Base-by-base conservation (phyloP, 1,140 invertebrate species). In the Steinernema khuongi region DNA sequence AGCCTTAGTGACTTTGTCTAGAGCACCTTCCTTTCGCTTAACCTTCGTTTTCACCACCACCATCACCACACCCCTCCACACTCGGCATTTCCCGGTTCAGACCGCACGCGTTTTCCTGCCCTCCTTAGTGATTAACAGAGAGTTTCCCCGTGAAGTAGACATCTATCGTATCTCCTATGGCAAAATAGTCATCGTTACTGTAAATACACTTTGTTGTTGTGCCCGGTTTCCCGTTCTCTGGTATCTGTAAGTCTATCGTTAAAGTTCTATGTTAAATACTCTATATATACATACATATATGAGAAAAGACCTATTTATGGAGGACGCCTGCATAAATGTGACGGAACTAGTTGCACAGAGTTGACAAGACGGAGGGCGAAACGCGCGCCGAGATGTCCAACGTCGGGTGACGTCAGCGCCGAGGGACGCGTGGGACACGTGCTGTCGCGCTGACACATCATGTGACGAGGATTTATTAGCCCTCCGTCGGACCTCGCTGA, bases 201-300 rank as follows among this genome's bases (percentile, higher is more conserved):
- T 60, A 60, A 60, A 60, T 60, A 60, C 19, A 60, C 50, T 60
- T 41, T 60, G 50, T 60, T 60, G 50, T 60, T 60, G 50, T 60
- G 50, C 50, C 50, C 50, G 50, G 50, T 60, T 41, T 60, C 50
- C n/a, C 22, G 22, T 60, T 60, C 22, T 60, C 50, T 60, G 50
- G 50, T 60, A 60, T 14, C 26, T 60, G 2, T 60, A 60, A 60
- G 19, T 60, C 50, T 60, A 60, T 60, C 50, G 50, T 7, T 60
- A 60, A 60, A 60, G 11, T 60, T 60, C 50, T 60, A 60, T 60
- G 22, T 60, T 60, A 60, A 60, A n/a, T n/a, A n/a, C n/a, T n/a
- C n/a, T n/a, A n/a, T n/a, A n/a, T n/a, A n/a, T n/a, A n/a, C n/a
- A n/a, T n/a, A n/a, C n/a, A n/a, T n/a, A n/a, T n/a, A n/a, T n/a